Evolutionary conservation across 2,888 invertebrate genomes (phyloP).

Genomic region (Parascotia fuliginaria): DNA sequence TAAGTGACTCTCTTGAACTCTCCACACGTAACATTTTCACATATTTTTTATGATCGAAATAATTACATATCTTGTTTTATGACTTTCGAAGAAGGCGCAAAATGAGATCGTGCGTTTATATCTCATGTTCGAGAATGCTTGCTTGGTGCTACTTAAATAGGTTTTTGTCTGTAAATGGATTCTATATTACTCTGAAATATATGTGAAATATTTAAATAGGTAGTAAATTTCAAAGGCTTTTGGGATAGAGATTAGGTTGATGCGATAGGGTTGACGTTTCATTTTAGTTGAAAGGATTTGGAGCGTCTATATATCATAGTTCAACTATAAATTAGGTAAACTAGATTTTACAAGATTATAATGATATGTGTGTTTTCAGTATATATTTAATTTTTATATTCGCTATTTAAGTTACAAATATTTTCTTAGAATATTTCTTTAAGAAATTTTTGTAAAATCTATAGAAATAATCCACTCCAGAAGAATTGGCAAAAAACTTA

Average conservation of each 20-base stretch:
- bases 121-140: not conserved
- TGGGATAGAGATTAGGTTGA: not conserved
- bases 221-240: not conserved
- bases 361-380: too few relatives aligned
- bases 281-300: not conserved
- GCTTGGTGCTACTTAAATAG: conserved; percentile 7
- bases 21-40: not conserved
- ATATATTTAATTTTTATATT: too few relatives aligned
- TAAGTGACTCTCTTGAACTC: not conserved
- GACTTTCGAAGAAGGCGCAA: conserved; percentile 11
- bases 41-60: not conserved
- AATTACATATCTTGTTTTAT: conserved; percentile 20
- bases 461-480: too few relatives aligned
- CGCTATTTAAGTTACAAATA: too few relatives aligned
- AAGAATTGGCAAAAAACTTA: too few relatives aligned
- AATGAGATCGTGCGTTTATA: conserved; percentile 14
- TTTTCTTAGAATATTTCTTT: too few relatives aligned
- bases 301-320: not conserved
- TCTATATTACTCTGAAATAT: conserved; percentile 10
- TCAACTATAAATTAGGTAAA: not conserved
- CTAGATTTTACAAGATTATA: not conserved
- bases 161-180: conserved; percentile 21
- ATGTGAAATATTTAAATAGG: conserved; percentile 1
- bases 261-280: not conserved
- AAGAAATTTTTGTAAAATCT: too few relatives aligned